Evolutionary conservation across 2,797 vertebrate genomes (phyloP), one percentile per base, ranked within the genome.

Genomic region (Pseudochromis fuscus): DNA sequence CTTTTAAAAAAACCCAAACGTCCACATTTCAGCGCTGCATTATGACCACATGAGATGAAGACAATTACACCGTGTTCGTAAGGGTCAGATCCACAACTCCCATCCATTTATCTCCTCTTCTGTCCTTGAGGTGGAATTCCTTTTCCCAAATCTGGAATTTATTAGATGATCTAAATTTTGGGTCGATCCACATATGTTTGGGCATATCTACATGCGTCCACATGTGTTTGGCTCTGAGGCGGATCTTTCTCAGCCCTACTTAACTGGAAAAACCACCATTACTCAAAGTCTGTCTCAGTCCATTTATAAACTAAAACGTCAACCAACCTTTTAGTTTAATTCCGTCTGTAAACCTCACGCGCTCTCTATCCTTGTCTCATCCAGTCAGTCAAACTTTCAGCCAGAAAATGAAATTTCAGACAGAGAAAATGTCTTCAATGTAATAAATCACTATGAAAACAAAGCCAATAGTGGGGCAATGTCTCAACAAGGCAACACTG

Each of bases 381-480:
- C 4, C 40, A 70, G 70, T 77, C 49, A 85, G 56, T 86, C 76
- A 85, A 77, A 85, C 35, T n/a, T n/a, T n/a, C n/a, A 16, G 59
- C 75, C 59, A 49, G 51, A 81, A 82, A 86, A 79, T 63, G 67
- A 48, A 18, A 79, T 82, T 77, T 83, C 58, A 73, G 63, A 57
- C 45, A 46, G 72, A 84, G 69, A 75, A 66, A 69, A 83, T 35
- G 62, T 67, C 38, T 51, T 75, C 18, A 62, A 64, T 62, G 73
- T 64, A 77, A 87, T 83, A 86, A 87, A 89, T 88, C 74, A 70
- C 53, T 19, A 56, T 35, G 40, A 82, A 86, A 87, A 79, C 78
- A 82, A 85, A 89, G 75, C 61, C 79, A 75, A 71, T 67, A 74
- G 55, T 9, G 2, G 62, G 3, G 67, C 48, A 60, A 71, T 49